Percentiles rank a stretch among this genome's conserved stretches.
phyloP scores from a whole-genome alignment of 2,797 vertebrate species.

The Cyclopterus lumpus region DNA sequence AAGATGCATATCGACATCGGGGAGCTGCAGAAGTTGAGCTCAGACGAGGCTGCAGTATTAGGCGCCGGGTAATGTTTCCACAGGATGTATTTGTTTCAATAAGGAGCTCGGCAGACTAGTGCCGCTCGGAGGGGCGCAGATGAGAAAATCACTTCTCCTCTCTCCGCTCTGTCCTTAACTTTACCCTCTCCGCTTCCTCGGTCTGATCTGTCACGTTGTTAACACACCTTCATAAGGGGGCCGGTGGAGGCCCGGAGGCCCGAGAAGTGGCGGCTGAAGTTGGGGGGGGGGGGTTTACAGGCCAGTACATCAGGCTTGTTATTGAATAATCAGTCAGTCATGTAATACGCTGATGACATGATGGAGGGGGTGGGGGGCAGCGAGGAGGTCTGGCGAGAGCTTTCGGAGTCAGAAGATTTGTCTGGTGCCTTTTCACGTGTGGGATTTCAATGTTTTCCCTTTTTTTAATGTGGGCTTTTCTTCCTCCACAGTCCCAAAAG shows the following conservation, averaged over 20 bases:
- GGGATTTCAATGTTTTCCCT: neutral
- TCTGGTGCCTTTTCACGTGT: neutral
- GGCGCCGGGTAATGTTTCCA: constrained; percentile 59
- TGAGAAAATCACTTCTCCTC: constrained; percentile 47
- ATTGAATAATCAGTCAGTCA: constrained; percentile 2
- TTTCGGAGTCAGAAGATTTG: neutral
- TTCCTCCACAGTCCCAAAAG: neutral
- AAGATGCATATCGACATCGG: constrained; percentile 68
- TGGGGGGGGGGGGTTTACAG: neutral
- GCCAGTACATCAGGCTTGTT: neutral
- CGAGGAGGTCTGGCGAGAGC: neutral
- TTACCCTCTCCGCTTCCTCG: constrained; percentile 19
- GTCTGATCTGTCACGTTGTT: constrained; percentile 17
- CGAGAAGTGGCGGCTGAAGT: constrained; percentile 1
- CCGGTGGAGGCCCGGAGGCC: constrained; percentile 12
- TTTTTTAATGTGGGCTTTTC: neutral
- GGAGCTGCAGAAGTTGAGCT: constrained; percentile 61
- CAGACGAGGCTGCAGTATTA: constrained; percentile 53
- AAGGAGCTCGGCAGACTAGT: constrained; percentile 23
- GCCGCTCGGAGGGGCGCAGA: constrained; percentile 37
- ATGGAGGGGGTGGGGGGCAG: neutral
- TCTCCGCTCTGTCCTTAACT: constrained; percentile 47
- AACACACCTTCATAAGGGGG: constrained; percentile 14
- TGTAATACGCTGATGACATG: neutral
- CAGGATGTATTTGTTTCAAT: constrained; percentile 66